Evolutionary conservation across 2,113 vertebrate species (phyloP).

Genomic region (Pheucticus melanocephalus): DNA sequence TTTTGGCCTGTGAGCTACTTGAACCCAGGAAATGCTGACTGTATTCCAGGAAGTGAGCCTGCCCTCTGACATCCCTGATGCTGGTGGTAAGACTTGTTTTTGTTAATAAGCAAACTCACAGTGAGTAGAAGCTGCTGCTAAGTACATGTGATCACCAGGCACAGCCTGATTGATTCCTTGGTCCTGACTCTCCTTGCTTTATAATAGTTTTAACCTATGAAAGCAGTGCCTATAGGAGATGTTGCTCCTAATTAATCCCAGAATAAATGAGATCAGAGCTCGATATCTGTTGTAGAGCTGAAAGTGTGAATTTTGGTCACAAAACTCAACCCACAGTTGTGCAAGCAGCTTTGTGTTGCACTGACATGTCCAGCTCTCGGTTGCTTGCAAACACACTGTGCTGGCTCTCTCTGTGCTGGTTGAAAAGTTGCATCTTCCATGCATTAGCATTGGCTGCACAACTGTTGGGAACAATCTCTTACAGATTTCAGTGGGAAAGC

Average conservation of each 20-base stretch:
- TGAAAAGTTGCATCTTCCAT: background rate
- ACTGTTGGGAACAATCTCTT: background rate
- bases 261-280: background rate
- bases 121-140: background rate
- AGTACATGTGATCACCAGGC: background rate
- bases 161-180: background rate
- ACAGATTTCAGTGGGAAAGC: background rate
- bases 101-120: background rate
- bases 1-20: background rate
- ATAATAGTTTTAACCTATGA: background rate
- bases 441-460: background rate
- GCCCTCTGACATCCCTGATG: rapidly evolving
- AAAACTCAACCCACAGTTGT: background rate
- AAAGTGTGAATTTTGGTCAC: background rate
- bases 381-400: background rate
- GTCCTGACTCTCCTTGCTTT: background rate
- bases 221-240: background rate
- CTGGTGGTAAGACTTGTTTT: background rate
- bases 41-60: background rate
- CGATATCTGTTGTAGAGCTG: rapidly evolving
- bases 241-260: background rate
- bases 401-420: background rate
- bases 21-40: background rate
- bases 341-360: background rate
- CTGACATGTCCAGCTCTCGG: background rate